A percentile compares a stretch with the other conserved stretches of the same genome.
phyloP scores from a whole-genome alignment of 2,888 invertebrate species.

The Eubasilissa splendida region DNA sequence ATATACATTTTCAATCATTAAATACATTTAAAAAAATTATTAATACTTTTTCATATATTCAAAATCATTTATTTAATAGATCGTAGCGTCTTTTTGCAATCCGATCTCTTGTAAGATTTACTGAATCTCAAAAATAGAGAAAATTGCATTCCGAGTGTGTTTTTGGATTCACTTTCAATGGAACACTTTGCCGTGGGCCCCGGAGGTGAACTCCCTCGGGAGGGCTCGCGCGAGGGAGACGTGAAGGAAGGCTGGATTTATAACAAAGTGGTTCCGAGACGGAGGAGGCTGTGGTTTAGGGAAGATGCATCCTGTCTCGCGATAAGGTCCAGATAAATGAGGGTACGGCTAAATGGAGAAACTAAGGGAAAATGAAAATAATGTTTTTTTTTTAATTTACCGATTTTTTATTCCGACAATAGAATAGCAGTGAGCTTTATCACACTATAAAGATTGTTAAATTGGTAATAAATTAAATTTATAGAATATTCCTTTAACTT shows the following conservation, averaged over 20 bases:
- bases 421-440: too few relatives aligned
- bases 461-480: too few relatives aligned
- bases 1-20: too few relatives aligned
- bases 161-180: slow-evolving; percentile 33
- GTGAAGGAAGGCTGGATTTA: slow-evolving; percentile 49
- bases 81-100: background rate
- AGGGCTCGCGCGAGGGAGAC: slow-evolving; percentile 34
- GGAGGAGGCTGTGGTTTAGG: slow-evolving; percentile 47
- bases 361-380: slow-evolving; percentile 2
- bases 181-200: slow-evolving; percentile 19
- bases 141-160: slow-evolving; percentile 23
- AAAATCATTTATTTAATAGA: too few relatives aligned
- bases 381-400: background rate
- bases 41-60: too few relatives aligned
- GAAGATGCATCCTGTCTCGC: slow-evolving; percentile 40
- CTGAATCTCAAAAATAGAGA: slow-evolving; percentile 16
- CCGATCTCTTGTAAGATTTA: slow-evolving; percentile 17
- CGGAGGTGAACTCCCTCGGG: slow-evolving; percentile 40
- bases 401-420: background rate
- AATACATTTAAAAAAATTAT: too few relatives aligned
- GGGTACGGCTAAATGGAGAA: background rate
- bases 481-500: too few relatives aligned
- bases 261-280: slow-evolving; percentile 55
- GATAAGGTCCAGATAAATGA: slow-evolving; percentile 1
- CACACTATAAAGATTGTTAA: too few relatives aligned